Evolutionary conservation across 2,113 vertebrate species (phyloP).

Genomic region (Phyllostomus discolor): DNA sequence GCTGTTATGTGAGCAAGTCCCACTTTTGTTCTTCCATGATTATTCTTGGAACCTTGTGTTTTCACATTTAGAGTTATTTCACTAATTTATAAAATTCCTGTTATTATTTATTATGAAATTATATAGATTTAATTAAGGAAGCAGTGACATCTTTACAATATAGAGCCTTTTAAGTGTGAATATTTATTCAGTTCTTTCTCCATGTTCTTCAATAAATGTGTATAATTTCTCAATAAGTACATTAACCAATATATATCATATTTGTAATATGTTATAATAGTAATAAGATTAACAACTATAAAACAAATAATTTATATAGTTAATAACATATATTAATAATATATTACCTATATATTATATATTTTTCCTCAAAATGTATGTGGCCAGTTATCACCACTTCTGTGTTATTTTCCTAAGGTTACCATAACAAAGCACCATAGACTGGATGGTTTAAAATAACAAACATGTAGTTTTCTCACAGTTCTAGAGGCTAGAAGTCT

Average conservation of each 20-base stretch:
- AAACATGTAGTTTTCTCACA: background rate
- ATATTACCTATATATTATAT: background rate
- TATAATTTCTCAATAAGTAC: background rate
- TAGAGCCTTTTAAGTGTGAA: background rate
- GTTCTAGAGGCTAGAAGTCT: background rate
- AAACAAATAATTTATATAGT: background rate
- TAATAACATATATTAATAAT: background rate
- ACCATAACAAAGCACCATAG: background rate
- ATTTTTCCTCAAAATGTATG: background rate
- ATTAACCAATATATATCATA: background rate
- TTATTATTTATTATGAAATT: background rate
- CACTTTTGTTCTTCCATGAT: background rate
- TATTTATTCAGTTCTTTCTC: background rate
- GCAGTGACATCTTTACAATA: background rate
- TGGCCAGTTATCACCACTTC: background rate
- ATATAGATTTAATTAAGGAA: background rate
- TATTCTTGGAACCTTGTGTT: background rate
- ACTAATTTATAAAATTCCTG: background rate
- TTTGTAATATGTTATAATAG: background rate
- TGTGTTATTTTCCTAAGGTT: background rate
- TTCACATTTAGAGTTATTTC: background rate
- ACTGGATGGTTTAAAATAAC: background rate
- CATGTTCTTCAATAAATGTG: background rate
- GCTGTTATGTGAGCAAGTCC: background rate
- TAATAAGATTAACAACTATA: background rate